A percentile compares a stretch with the other conserved stretches of the same genome.
Evolutionary conservation across 1,140 invertebrate species (phyloP).

Genomic region (Zeugodacus cucurbitae): DNA sequence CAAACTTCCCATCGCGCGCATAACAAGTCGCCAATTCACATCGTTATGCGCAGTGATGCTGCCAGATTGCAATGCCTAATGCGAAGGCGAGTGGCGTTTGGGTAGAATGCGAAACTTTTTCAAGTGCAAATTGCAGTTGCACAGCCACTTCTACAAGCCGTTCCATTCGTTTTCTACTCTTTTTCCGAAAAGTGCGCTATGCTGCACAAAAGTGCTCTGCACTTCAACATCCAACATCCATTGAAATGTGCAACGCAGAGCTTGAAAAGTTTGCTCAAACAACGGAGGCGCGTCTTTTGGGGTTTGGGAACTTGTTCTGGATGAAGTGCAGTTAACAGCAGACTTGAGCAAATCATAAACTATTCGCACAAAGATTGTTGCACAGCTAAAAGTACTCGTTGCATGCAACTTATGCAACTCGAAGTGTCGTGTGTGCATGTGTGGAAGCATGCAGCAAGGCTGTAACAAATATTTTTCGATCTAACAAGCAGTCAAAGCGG

Average conservation of each 20-base stretch:
- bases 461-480: background rate
- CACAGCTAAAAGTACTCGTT: background rate
- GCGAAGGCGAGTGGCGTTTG: background rate
- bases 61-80: background rate
- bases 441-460: background rate
- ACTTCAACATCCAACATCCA: background rate
- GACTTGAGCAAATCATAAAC: background rate
- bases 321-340: background rate
- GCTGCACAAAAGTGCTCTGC: background rate
- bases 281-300: background rate
- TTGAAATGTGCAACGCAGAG: constrained; percentile 1
- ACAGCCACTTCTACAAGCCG: background rate
- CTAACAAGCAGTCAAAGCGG: background rate
- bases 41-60: background rate
- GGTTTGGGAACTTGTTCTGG: background rate
- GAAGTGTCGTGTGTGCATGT: background rate
- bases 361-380: constrained; percentile 1
- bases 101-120: background rate
- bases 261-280: background rate
- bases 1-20: background rate
- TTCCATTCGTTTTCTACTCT: background rate
- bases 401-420: background rate
- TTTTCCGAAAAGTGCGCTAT: background rate
- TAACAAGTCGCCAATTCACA: background rate
- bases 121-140: constrained; percentile 27